These are phyloP conservation scores for Pluvialis apricaria DNA, from an alignment of 2,113 vertebrate species.

Conservation along the genomic window DNA sequence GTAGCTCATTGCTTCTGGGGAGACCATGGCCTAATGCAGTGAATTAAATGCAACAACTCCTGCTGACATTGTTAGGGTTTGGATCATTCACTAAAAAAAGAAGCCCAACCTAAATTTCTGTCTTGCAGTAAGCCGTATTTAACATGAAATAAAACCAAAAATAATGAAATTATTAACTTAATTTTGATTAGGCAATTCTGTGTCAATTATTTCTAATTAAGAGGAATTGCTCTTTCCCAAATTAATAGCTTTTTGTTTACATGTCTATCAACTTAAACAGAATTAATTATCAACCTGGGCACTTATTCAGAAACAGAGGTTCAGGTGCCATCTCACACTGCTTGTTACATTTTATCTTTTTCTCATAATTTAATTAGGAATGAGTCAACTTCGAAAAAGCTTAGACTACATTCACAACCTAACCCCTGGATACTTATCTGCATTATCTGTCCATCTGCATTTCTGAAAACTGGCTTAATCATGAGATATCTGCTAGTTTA, in stretches of 20 bases:
- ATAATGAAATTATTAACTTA: neutral
- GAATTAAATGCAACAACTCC: neutral
- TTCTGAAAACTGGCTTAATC: neutral
- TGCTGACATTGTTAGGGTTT: neutral
- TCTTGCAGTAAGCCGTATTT: neutral
- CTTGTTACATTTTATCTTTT: neutral
- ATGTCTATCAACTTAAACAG: neutral
- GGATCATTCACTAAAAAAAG: neutral
- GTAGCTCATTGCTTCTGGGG: neutral
- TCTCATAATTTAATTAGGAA: neutral
- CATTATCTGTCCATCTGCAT: neutral
- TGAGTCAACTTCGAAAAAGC: neutral
- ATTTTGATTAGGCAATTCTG: neutral
- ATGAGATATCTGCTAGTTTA: neutral
- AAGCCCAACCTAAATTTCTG: neutral
- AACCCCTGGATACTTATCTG: neutral
- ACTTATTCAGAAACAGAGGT: neutral
- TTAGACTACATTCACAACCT: neutral
- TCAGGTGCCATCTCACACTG: neutral
- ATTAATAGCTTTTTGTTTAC: conserved; percentile 26
- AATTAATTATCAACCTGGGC: neutral
- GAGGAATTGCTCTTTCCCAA: neutral
- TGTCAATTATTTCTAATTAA: conserved; percentile 17
- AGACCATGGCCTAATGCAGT: neutral
- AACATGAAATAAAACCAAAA: neutral